Conservation (phyloP, 1,140 invertebrate genomes). For the Drosophila micromelanica region DNA sequence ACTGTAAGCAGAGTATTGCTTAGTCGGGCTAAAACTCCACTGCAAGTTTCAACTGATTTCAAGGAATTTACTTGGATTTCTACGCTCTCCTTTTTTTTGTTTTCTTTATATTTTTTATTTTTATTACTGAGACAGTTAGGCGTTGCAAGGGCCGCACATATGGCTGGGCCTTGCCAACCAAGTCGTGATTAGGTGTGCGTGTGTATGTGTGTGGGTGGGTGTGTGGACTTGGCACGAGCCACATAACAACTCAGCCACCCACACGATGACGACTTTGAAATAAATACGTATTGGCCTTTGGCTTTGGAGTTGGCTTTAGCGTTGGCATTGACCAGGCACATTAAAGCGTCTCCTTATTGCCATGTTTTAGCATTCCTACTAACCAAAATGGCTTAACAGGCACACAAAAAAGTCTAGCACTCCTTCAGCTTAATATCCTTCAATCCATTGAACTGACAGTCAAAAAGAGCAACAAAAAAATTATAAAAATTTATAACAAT, state of each 20-base stretch:
- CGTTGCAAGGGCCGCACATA: conserved; percentile 56
- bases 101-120: not conserved
- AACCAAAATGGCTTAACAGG: conserved; percentile 36
- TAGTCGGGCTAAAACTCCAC: too few relatives aligned
- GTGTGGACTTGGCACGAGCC: conserved; percentile 23
- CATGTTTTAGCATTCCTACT: conserved; percentile 39
- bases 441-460: conserved; percentile 44
- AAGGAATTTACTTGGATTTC: conserved; percentile 69
- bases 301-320: conserved; percentile 59
- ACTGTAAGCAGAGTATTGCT: too few relatives aligned
- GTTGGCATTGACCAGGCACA: conserved; percentile 65
- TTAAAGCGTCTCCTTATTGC: conserved; percentile 66
- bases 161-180: not conserved
- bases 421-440: conserved; percentile 44
- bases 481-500: too few relatives aligned
- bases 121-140: conserved; percentile 57
- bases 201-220: not conserved
- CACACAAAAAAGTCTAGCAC: conserved; percentile 2
- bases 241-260: conserved; percentile 44
- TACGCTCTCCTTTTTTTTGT: not conserved
- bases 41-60: conserved; percentile 33
- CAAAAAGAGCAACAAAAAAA: too few relatives aligned
- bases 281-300: conserved; percentile 70
- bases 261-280: conserved; percentile 71
- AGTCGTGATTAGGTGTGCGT: not conserved